Evolutionary conservation across 64 coral and sea anemone genomes (phyloP), one percentile per base, ranked within the genome.

Genomic region (Cladopsammia gracilis): DNA sequence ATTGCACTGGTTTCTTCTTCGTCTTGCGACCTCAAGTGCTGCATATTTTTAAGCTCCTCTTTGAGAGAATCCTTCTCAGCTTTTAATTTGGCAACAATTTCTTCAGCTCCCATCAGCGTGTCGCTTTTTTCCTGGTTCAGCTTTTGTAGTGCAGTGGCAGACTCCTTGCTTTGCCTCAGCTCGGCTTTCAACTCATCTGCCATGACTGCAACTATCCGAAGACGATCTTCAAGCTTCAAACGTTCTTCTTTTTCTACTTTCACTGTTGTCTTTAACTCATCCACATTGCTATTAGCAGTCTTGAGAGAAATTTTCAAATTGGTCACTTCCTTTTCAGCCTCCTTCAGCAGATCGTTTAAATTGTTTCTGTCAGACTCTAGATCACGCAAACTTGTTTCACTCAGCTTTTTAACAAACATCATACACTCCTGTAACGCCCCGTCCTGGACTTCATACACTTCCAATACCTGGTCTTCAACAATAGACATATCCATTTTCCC

Each of bases 401-500:
- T 98, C 76, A 98, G 82, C 83, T 98, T 98, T 77, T 98, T 98
- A 8, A 98, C 96, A 57, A 98, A 95, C 96, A 98, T 98, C 89
- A 98, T 95, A 10, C 96, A 95, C 48, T 98, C 96, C 73, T 98
- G 88, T 4, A 98, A 19, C 5, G 96, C 92, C 9, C 85, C 91
- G 9, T 97, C 96, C 49, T 90, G 73, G 3, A 98, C 42, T 67
- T 98, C 96, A 72, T 88, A 92, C 25, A 98, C 96, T 74, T 98
- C 89, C 4, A 98, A 59, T 59, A 98, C 89, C 19, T 92, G 89
- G 48, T 98, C 85, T 47, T 93, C 96, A 48, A 95, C 89, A 77
- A 95, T 97, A 6, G 96, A 80, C 92, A 97, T 88, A 44, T 97
- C 88, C 85, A 87, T 94, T 47, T 84, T 73, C 79, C 71, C 88